phyloP scores from a whole-genome alignment of 2,113 vertebrate species.

The Neopipo cinnamomea region DNA sequence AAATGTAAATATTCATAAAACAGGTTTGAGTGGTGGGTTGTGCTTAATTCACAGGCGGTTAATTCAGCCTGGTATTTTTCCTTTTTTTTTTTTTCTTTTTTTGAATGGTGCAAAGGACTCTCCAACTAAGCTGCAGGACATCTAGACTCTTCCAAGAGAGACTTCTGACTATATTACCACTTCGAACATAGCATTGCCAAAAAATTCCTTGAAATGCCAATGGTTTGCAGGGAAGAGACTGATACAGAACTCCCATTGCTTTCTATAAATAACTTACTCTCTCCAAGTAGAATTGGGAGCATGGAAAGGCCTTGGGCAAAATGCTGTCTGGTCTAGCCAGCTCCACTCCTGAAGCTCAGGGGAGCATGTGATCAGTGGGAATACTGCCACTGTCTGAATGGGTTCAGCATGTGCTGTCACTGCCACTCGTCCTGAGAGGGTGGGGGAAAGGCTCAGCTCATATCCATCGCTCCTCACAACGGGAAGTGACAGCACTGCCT shows the following conservation, averaged over 20 bases:
- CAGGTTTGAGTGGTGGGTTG: background rate
- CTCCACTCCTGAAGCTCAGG: background rate
- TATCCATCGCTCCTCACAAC: fast-evolving
- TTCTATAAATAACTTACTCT: background rate
- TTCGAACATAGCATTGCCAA: background rate
- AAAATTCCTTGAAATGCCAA: background rate
- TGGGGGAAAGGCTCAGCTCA: background rate
- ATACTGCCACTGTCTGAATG: background rate
- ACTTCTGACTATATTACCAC: background rate
- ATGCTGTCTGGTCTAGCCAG: background rate
- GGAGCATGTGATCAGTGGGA: background rate
- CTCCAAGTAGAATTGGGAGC: background rate
- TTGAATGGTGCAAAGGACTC: background rate
- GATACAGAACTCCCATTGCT: background rate
- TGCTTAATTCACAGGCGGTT: background rate
- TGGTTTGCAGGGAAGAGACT: background rate
- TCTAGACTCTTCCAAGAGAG: background rate
- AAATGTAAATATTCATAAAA: background rate
- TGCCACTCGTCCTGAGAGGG: background rate
- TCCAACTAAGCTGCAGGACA: background rate
- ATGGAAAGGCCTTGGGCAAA: background rate
- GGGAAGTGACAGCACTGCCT: background rate
- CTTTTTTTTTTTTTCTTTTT: background rate
- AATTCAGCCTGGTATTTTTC: background rate
- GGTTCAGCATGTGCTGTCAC: background rate